phyloP scores from a whole-genome alignment of 37 sponge, comb jelly and placozoan genomes.

The Ephydatia muelleri region DNA sequence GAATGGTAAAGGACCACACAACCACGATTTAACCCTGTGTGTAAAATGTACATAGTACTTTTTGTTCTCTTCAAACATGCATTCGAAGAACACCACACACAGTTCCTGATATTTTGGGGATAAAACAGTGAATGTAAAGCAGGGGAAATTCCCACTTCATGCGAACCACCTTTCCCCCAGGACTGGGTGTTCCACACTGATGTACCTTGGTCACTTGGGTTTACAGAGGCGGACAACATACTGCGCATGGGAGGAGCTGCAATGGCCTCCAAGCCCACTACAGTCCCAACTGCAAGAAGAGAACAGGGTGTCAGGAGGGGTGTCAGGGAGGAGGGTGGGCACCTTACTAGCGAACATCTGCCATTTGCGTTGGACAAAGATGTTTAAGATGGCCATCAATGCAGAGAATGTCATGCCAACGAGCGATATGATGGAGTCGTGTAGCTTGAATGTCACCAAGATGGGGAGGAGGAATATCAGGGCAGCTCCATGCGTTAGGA shows the following conservation, averaged over 20 bases:
- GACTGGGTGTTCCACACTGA: too few species aligned
- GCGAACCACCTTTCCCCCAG: too few species aligned
- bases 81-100: too few species aligned
- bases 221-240: constrained; percentile 38
- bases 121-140: too few species aligned
- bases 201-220: constrained; percentile 37
- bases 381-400: neutral
- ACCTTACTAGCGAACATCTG: constrained; percentile 4
- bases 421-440: neutral
- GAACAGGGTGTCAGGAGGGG: too few species aligned
- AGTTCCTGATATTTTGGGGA: too few species aligned
- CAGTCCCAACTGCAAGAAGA: constrained; percentile 20
- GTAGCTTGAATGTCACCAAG: neutral
- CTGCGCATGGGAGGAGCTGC: constrained; percentile 30
- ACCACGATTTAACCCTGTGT: too few species aligned
- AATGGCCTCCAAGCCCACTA: constrained; percentile 23
- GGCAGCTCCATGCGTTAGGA: neutral
- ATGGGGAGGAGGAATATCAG: neutral
- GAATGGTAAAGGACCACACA: too few species aligned
- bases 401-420: neutral
- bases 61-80: too few species aligned
- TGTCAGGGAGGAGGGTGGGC: neutral
- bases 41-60: too few species aligned
- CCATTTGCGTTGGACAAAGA: neutral
- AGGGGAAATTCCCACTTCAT: too few species aligned